Evolutionary conservation across 2,113 vertebrate genomes (phyloP).

Genomic region (Channa maculata): DNA sequence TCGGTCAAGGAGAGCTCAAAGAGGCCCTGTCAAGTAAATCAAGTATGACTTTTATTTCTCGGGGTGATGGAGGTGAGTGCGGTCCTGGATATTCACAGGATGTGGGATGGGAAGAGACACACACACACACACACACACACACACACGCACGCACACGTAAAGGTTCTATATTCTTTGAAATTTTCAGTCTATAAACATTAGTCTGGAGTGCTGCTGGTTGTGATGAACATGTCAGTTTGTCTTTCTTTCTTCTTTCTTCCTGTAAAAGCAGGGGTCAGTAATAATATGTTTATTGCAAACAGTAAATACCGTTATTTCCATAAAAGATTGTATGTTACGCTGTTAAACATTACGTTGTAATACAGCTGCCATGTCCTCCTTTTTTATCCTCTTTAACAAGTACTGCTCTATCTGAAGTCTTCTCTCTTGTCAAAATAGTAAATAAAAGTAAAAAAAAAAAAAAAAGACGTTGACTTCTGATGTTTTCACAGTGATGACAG

Average conservation of each 20-base stretch:
- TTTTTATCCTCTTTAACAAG: slow-evolving; percentile 8
- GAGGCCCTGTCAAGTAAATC: slow-evolving; percentile 80
- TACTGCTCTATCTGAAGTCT: not conserved
- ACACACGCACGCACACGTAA: not conserved
- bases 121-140: not conserved
- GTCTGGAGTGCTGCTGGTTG: not conserved
- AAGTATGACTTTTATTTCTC: slow-evolving; percentile 81
- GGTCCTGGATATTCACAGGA: slow-evolving; percentile 57
- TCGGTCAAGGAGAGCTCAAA: slow-evolving; percentile 77
- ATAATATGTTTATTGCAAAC: not conserved
- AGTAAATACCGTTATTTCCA: slow-evolving; percentile 3
- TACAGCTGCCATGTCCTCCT: not conserved
- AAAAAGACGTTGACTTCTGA: not conserved
- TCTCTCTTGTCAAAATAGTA: slow-evolving; percentile 7
- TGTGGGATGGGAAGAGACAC: slow-evolving; percentile 13
- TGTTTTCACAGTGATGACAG: not conserved
- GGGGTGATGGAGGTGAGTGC: slow-evolving; percentile 63
- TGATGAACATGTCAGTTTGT: not conserved
- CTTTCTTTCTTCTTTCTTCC: not conserved
- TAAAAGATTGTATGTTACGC: not conserved
- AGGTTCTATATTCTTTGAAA: not conserved
- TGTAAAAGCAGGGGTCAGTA: not conserved
- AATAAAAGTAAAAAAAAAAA: slow-evolving; percentile 3
- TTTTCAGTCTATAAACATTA: not conserved
- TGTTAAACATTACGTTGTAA: slow-evolving; percentile 2